Base-by-base conservation (phyloP, 2,888 invertebrate species). In the Yponomeuta sedellus region DNA sequence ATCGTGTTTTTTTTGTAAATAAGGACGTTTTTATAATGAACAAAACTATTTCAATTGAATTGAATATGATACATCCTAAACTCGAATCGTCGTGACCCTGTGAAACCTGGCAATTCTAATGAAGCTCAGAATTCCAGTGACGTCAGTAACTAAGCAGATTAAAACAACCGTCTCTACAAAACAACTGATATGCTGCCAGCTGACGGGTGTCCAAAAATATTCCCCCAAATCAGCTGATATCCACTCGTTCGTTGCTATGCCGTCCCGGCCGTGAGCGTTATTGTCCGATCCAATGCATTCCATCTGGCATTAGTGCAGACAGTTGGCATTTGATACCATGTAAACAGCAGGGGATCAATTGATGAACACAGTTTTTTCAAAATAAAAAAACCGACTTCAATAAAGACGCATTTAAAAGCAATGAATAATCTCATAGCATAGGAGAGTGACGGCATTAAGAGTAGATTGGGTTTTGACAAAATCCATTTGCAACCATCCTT, bases 361-460 rank as follows among this genome's bases (percentile, higher is more conserved):
- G 71, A 73, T 73, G 70, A 59, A 20, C 5, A 71, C 71, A 76
- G 76, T 86, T 85, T 85, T 81, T 82, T 82, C 73, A 74, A 71
- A 70, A 70, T 74, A 73, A 75, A 62, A 73, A 75, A 34, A 62
- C 71, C 70, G 71, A 73, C 73, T 77, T 79, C 80, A 80, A 79
- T 79, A 82, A 34, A 8, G 6, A 8, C 34, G 34, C 34, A 34
- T 34, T 34, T 34, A 5, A 34, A 8, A 8, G 34, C 3, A 8
- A 34, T 34, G 34, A 8, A 34, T 34, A 8, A 8, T 5, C 34
- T 34, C 34, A 5, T 8, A 34, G 34, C 5, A 6, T 34, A 5
- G 34, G 34, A 34, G 1, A 34, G 34, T 34, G n/a, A n/a, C n/a
- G n/a, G n/a, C n/a, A n/a, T n/a, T n/a, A n/a, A n/a, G n/a, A n/a